A percentile compares a stretch with the other conserved stretches of the same genome.
phyloP scores from a whole-genome alignment of 2,888 invertebrate species.

The Ormyrus nitidulus region DNA sequence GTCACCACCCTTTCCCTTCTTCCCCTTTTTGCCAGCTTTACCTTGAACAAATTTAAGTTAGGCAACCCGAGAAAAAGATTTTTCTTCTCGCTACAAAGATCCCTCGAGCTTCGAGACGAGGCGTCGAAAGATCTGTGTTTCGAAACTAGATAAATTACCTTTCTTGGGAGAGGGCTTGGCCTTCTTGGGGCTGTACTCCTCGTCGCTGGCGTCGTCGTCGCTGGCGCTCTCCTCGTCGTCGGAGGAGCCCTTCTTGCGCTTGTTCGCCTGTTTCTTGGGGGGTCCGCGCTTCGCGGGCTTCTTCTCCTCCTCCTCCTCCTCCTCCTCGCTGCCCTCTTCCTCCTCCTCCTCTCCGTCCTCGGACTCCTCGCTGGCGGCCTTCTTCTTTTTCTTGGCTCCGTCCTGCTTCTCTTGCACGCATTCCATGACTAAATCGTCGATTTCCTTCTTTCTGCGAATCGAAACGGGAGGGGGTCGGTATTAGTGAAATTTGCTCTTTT shows the following conservation, averaged over 20 bases:
- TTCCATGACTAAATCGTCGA: constrained; percentile 92
- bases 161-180: constrained; percentile 70
- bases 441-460: constrained; percentile 84
- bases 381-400: constrained; percentile 74
- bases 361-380: constrained; percentile 73
- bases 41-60: constrained; percentile 53
- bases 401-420: constrained; percentile 78
- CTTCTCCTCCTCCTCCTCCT: constrained; percentile 77
- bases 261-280: constrained; percentile 76
- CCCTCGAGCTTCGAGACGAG: neutral
- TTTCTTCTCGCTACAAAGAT: neutral
- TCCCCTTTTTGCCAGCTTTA: constrained; percentile 76
- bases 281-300: constrained; percentile 79
- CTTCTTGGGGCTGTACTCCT: constrained; percentile 80
- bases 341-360: constrained; percentile 77
- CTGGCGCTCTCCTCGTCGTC: constrained; percentile 78
- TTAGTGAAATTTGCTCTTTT: neutral
- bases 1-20: constrained; percentile 79
- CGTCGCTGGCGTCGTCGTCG: constrained; percentile 78
- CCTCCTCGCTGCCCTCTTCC: constrained; percentile 76
- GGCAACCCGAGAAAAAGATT: neutral
- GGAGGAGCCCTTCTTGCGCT: constrained; percentile 77
- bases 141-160: constrained; percentile 25
- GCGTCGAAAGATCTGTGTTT: neutral
- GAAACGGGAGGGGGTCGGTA: neutral